Base-by-base conservation (phyloP, 2,113 vertebrate genomes). In the Noctilio leporinus region DNA sequence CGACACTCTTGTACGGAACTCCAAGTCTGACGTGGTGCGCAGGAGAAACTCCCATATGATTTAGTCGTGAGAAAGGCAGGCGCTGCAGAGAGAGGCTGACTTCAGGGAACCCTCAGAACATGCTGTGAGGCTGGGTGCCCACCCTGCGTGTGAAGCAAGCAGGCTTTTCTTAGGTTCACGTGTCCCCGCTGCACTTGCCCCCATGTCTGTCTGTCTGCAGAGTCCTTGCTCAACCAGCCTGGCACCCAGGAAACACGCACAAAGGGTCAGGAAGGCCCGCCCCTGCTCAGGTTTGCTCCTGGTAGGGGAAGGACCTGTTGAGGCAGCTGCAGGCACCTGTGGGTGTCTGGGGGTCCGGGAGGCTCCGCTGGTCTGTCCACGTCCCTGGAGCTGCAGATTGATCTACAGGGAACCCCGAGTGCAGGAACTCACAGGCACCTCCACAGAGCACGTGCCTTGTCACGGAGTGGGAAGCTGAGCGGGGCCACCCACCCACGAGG, bases 401-500 rank as follows among this genome's bases (percentile, higher is more conserved):
- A 3, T 4, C 7, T 55, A 53, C 12, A 14, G 49, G n/a, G 62
- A 2, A 10, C 59, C 14, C 59, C 59, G 28, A 30, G 59, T 62
- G 26, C 28, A 5, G 59, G 59, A 62, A 16, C 22, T 51, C 40
- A 3, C 10, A 49, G 51, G 10, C 16, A 38, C 26, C 38, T 62
- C 59, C 12, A 2, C 59, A 62, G 59, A 62, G 14, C 28, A 14
- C 59, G 12, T 62, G 10, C 28, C 30, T 14, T 62, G 59, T 62
- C 28, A 62, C n/a, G n/a, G n/a, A n/a, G n/a, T n/a, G 28, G 28
- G 86, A 14, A n/a, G 72, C 4, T 0, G 33, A 4, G 7, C 20
- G 24, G 9, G 90, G 12, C 75, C 87, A 33, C 77, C 82, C 40
- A 38, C 80, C 85, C 38, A 30, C 82, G 97, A 96, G 65, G 93